A percentile compares a stretch with the other conserved stretches of the same genome.
Conservation (phyloP, 2,113 vertebrate genomes). For the Noturus placidus region DNA sequence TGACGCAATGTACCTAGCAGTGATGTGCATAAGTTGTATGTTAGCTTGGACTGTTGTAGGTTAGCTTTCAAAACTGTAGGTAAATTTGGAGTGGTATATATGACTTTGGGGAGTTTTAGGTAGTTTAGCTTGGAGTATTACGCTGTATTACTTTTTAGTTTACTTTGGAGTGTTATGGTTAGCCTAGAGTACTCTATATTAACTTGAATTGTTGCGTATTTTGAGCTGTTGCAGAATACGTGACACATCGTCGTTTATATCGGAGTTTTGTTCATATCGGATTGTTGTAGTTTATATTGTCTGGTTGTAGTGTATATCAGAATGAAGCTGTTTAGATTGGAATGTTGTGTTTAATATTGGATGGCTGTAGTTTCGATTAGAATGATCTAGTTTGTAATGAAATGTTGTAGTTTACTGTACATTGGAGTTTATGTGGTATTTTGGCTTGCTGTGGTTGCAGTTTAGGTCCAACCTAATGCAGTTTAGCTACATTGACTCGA, state of each 20-base stretch:
- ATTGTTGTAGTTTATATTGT: background rate
- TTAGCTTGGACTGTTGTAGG: background rate
- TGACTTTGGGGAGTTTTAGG: background rate
- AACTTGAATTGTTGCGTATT: background rate
- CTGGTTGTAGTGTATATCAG: background rate
- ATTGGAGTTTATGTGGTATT: background rate
- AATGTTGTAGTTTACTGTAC: too few relatives aligned
- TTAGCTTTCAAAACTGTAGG: background rate
- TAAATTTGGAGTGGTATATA: background rate
- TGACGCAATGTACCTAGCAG: background rate
- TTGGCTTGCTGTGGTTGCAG: background rate
- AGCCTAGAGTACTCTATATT: too few relatives aligned
- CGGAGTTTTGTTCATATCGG: background rate
- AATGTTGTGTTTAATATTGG: background rate
- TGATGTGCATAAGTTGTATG: background rate
- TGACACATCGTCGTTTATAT: background rate
- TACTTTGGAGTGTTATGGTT: too few relatives aligned
- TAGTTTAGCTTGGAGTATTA: background rate
- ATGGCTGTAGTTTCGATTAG: background rate
- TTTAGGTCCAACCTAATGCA: background rate
- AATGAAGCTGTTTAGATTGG: background rate
- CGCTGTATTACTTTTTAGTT: background rate
- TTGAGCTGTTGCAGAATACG: background rate
- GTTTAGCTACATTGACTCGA: background rate
- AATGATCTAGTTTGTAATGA: background rate